Evolutionary conservation across 2,797 vertebrate genomes (phyloP), one percentile per base, ranked within the genome.

Genomic region (Sparidentex hasta): DNA sequence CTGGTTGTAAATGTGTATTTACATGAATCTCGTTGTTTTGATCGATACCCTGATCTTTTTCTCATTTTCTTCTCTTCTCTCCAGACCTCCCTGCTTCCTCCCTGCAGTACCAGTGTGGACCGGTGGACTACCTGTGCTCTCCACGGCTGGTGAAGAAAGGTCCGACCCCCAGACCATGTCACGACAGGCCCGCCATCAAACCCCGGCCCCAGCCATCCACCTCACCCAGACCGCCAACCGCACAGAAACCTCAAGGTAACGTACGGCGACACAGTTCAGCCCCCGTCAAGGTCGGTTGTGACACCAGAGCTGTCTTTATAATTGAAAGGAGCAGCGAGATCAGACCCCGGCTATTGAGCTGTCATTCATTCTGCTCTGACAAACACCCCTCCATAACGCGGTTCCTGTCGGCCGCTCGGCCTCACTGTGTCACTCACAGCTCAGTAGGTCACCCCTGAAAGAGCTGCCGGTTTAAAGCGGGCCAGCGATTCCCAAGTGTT

Each of bases 211-310:
- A 91, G 86, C 92, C 91, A 76, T 66, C 93, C 88, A 73, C 93
- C 23, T 88, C 93, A 56, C 80, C 93, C 87, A 94, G 93, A 90
- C 94, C 90, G 51, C 90, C 93, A 65, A 87, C 85, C 59, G 83
- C 95, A 81, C 95, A 96, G 94, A 98, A 97, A 94, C 96, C 96
- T 90, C 95, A 95, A 96, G 96, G 96, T 96, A 95, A 85, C 71
- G 27, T 4, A 11, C 46, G 1, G 13, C 5, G 55, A 66, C 55
- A 18, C 14, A 20, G 11, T 21, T 4, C 14, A 51, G 20, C 43
- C 21, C 21, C 71, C 2, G 80, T 50, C 23, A 72, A 69, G 65
- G 61, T 3, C 51, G 2, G 5, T 18, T 58, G 56, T 70, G 70
- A 81, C 80, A 66, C 21, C 2, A 23, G 41, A 7, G n/a, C 74